Evolutionary conservation across 1,140 invertebrate genomes (phyloP), one percentile per base, ranked within the genome.

Genomic region (Bradysia coprophila): DNA sequence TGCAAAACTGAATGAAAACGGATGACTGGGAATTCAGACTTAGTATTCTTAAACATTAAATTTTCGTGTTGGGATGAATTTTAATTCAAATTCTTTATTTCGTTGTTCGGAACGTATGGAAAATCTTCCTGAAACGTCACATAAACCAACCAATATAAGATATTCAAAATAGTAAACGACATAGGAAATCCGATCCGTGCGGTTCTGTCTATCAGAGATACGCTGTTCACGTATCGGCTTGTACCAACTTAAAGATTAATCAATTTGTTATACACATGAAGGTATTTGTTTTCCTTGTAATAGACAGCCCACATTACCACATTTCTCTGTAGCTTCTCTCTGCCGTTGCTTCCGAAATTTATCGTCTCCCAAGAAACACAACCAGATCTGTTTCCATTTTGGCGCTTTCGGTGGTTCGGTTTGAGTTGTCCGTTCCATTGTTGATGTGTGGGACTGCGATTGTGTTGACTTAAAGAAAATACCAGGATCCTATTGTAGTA

Each of bases 131-230:
- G 15, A 51, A 56, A 56, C 53, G 59, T 57, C 23, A 53, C 55
- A 18, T 60, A 60, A 1, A 49, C 50, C 43, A 86, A 63, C 88
- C 88, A 94, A 59, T 93, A 94, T 53, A 80, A 75, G 19, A 92
- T 54, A 53, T 91, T 92, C 33, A 92, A 76, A 1, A 88, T 59
- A 0, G 74, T 71, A 54, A 92, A 93, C 1, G 84, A 84, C 2
- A 81, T 70, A 2, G 90, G 90, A 57, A 95, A 95, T 15, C 89
- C 59, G 39, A 92, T 64, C 22, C 89, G 67, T 0, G 89, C 83
- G 1, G 84, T 72, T 50, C 76, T 72, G 61, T 95, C 90, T 44
- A 94, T 90, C 56, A 76, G 67, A 1, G 84, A 89, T 10, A 90
- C 86, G 52, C 83, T 88, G 61, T 91, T 92, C 44, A 85, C 75